Evolutionary conservation across 2,113 vertebrate species (phyloP).

Genomic region (Crocuta crocuta): DNA sequence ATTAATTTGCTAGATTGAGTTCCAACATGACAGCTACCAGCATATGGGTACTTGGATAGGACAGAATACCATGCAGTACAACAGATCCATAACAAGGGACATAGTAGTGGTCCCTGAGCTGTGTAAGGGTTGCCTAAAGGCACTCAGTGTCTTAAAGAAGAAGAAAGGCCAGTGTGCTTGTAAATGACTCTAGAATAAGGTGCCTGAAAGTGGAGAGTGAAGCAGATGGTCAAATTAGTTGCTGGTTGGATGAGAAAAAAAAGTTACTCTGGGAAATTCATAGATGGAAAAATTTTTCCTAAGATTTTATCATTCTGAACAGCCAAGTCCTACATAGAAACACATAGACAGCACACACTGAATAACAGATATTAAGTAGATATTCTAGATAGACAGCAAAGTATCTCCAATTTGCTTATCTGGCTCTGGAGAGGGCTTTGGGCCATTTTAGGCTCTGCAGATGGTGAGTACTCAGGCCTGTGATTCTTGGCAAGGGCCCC

Average conservation of each 20-base stretch:
- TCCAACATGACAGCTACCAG: slow-evolving; percentile 44
- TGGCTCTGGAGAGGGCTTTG: background rate
- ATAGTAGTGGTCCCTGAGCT: background rate
- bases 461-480: background rate
- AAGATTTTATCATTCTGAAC: slow-evolving; percentile 17
- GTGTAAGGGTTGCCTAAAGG: background rate
- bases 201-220: background rate
- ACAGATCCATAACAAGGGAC: background rate
- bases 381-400: slow-evolving; percentile 22
- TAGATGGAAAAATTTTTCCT: background rate
- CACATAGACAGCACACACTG: background rate
- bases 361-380: slow-evolving; percentile 8
- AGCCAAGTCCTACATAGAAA: slow-evolving; percentile 13
- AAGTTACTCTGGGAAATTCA: background rate
- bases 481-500: slow-evolving; percentile 37
- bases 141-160: background rate
- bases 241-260: slow-evolving; percentile 35
- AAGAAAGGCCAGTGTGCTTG: background rate
- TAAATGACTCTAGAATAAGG: slow-evolving; percentile 52
- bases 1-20: slow-evolving; percentile 54
- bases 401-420: background rate
- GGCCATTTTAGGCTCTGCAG: background rate
- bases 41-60: background rate
- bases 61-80: background rate
- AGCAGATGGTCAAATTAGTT: slow-evolving; percentile 49